Conservation (phyloP, 2,113 vertebrate genomes). For the Corythornis vintsioides region DNA sequence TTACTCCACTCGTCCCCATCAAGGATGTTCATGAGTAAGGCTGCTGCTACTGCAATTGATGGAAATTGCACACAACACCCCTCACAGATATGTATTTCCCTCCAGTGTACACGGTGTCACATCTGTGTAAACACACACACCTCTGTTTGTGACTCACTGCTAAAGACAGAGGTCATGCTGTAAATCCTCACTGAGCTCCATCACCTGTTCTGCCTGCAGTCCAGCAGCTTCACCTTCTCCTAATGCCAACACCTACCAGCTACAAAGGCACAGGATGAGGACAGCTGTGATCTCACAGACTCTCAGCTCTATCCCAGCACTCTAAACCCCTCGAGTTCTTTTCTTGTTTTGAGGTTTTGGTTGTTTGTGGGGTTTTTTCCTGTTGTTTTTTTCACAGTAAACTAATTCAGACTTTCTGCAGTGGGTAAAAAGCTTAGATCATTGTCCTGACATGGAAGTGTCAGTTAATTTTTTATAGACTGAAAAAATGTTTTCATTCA, state of each 20-base stretch:
- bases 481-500: background rate
- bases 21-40: slow-evolving; percentile 15
- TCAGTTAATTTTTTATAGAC: background rate
- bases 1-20: background rate
- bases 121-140: background rate
- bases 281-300: background rate
- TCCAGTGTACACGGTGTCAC: background rate
- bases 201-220: background rate
- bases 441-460: background rate
- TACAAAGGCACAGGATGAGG: background rate
- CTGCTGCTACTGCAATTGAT: slow-evolving; percentile 29
- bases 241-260: background rate
- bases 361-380: rapidly evolving
- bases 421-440: background rate
- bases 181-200: background rate
- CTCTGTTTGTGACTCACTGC: background rate
- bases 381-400: background rate
- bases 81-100: slow-evolving; percentile 52
- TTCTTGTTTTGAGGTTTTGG: background rate
- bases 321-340: rapidly evolving
- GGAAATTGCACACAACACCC: slow-evolving; percentile 33
- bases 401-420: background rate
- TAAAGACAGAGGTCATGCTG: slow-evolving; percentile 18
- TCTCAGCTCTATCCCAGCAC: background rate
- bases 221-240: background rate